Percentiles rank a stretch among this genome's conserved stretches.
phyloP scores from a whole-genome alignment of 2,113 vertebrate genomes.

The Rhodinocichla rosea region DNA sequence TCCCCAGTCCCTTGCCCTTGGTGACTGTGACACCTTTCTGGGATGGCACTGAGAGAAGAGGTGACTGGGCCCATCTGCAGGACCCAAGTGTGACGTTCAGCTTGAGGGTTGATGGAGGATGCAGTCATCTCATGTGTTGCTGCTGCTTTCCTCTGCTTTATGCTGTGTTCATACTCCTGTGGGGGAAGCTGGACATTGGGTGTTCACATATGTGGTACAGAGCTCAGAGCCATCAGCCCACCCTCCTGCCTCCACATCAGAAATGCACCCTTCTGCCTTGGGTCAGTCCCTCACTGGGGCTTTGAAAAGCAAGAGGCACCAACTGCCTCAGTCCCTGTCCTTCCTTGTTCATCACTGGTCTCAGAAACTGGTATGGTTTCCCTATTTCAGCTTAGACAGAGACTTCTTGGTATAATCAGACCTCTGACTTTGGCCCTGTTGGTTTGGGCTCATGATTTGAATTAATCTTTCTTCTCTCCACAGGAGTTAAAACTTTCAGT shows the following conservation, averaged over 20 bases:
- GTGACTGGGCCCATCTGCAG: neutral
- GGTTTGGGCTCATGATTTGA: neutral
- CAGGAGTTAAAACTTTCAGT: neutral
- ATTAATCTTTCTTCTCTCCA: neutral
- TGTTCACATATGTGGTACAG: neutral
- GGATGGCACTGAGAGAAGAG: neutral
- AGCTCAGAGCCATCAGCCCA: neutral
- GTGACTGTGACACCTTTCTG: neutral
- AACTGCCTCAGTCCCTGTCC: neutral
- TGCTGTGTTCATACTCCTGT: rapidly evolving
- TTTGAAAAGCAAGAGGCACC: neutral
- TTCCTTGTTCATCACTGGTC: neutral
- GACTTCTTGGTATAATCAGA: neutral
- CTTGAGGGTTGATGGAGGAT: neutral
- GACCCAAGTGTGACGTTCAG: neutral
- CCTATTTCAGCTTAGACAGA: rapidly evolving
- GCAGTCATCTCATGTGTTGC: neutral
- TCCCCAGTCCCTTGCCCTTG: neutral
- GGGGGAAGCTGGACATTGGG: neutral
- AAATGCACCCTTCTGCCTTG: neutral
- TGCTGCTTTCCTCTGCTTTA: neutral
- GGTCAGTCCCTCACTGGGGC: neutral
- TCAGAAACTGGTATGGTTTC: neutral
- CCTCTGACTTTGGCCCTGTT: neutral
- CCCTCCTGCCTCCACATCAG: neutral